phyloP scores from a whole-genome alignment of 2,797 vertebrate species.

The Tokudaia tokunoshimensis region DNA sequence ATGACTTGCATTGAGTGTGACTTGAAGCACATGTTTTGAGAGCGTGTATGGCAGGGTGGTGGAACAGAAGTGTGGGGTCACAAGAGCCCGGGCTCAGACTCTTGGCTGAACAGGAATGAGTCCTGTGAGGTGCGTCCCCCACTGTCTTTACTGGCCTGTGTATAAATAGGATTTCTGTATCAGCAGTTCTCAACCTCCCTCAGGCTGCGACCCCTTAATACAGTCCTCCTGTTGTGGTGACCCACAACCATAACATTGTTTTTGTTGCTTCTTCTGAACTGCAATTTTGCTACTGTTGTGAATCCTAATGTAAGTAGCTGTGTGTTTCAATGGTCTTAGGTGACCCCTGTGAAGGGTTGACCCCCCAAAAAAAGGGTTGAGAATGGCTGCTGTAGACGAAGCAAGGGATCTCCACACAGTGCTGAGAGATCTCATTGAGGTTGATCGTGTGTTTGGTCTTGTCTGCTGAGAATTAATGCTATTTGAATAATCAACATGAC shows the following conservation, averaged over 20 bases:
- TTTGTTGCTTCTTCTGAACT: not conserved
- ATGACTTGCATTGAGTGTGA: not conserved
- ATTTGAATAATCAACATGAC: not conserved
- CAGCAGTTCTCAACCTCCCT: not conserved
- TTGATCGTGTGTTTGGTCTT: not conserved
- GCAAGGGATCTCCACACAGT: not conserved
- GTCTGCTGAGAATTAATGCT: not conserved
- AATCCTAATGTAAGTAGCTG: not conserved
- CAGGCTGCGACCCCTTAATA: not conserved
- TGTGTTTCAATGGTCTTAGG: not conserved
- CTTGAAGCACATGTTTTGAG: not conserved
- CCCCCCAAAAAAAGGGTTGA: not conserved
- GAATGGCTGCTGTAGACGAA: not conserved
- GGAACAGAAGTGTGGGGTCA: not conserved
- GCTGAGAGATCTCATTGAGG: not conserved
- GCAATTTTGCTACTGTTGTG: not conserved
- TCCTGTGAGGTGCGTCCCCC: not conserved
- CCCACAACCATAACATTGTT: not conserved
- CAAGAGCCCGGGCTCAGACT: not conserved
- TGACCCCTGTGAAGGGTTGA: not conserved
- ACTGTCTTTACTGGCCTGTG: not conserved
- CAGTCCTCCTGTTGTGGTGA: not conserved
- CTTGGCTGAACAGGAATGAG: not conserved
- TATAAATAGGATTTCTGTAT: not conserved
- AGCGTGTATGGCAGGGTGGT: not conserved